Conservation (phyloP, 1,140 invertebrate genomes). For the Drosophila varians region DNA sequence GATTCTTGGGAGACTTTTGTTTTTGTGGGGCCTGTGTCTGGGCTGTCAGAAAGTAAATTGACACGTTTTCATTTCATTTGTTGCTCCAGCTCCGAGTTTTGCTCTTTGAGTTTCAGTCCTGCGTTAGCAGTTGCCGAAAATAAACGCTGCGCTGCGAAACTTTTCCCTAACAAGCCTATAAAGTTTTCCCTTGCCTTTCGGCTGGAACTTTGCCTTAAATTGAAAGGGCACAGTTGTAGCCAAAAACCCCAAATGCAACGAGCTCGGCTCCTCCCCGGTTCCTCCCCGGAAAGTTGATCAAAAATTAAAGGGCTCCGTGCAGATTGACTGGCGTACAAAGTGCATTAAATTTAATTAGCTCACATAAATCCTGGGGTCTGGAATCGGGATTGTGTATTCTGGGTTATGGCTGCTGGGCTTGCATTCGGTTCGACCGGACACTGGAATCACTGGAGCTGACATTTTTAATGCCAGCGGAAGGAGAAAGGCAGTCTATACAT, state of each 20-base stretch:
- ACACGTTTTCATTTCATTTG: conserved; percentile 63
- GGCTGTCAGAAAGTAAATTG: conserved; percentile 61
- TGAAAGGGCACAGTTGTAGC: conserved; percentile 1
- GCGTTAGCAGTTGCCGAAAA: conserved; percentile 26
- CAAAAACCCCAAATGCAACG: neutral
- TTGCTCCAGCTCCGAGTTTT: conserved; percentile 19
- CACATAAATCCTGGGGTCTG: conserved; percentile 56
- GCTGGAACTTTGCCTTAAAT: conserved; percentile 38
- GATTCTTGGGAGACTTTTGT: conserved; percentile 10
- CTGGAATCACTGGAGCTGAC: conserved; percentile 59
- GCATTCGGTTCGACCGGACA: neutral
- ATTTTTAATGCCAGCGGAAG: conserved; percentile 60
- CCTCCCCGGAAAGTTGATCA: conserved; percentile 32
- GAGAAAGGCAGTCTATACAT: conserved; percentile 7
- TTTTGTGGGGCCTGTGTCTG: conserved; percentile 15
- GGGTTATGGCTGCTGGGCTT: neutral
- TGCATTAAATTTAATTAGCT: conserved; percentile 78
- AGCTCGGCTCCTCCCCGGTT: neutral
- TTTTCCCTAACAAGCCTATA: conserved; percentile 59
- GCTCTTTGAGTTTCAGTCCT: conserved; percentile 8
- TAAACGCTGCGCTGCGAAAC: conserved; percentile 35
- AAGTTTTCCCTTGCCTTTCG: conserved; percentile 44
- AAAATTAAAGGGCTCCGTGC: conserved; percentile 53
- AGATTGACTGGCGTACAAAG: conserved; percentile 53
- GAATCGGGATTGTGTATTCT: conserved; percentile 13